Percentiles rank a stretch among this genome's conserved stretches.
Conservation (phyloP, 2,113 vertebrate species). For the Tursiops truncatus region DNA sequence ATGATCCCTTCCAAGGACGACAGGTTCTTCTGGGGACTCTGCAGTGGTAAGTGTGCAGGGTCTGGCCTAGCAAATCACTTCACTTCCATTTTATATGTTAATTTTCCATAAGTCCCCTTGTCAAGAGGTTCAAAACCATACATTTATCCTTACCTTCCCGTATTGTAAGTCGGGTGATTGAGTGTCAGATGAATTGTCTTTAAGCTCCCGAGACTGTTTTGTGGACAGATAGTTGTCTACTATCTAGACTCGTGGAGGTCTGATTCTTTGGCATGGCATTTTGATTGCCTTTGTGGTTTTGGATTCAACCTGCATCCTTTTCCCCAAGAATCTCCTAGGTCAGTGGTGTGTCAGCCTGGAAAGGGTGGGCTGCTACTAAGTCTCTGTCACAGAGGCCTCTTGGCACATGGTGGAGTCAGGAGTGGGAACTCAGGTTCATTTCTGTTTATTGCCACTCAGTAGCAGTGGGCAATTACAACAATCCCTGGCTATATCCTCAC, state of each 20-base stretch:
- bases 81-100: neutral
- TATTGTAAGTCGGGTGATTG: neutral
- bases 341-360: neutral
- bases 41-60: neutral
- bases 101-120: neutral
- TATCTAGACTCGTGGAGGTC: neutral
- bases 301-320: neutral
- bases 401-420: neutral
- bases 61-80: neutral
- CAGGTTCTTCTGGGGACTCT: too few species aligned
- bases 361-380: neutral
- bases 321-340: neutral
- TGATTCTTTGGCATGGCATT: neutral
- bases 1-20: rapidly evolving
- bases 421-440: too few species aligned
- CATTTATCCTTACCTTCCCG: neutral
- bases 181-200: neutral
- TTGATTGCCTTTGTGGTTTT: neutral
- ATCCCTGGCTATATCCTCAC: neutral
- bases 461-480: neutral
- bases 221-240: neutral
- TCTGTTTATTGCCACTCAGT: rapidly evolving
- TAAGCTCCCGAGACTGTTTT: neutral
- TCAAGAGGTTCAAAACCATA: neutral
- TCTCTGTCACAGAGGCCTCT: neutral